Conservation (phyloP, 2,888 invertebrate species). For the Hyles lineata region DNA sequence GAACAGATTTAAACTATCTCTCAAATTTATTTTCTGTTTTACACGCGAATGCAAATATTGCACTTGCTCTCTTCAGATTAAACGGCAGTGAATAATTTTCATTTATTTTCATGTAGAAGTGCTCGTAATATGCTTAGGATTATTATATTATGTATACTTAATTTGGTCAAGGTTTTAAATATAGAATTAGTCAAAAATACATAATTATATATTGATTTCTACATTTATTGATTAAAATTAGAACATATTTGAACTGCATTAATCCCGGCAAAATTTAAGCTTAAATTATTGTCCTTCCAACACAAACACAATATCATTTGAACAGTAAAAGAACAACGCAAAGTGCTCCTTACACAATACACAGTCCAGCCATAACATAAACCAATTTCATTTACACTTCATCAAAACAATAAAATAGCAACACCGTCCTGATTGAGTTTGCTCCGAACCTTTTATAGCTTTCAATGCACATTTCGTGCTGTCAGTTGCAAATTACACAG, state of each 20-base stretch:
- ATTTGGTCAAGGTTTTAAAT: no score
- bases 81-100: background rate
- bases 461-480: slow-evolving; percentile 79
- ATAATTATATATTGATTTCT: no score
- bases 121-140: no score
- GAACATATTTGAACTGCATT: no score
- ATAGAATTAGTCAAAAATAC: no score
- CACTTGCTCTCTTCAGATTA: slow-evolving; percentile 13
- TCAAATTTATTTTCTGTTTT: slow-evolving; percentile 27
- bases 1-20: slow-evolving; percentile 48
- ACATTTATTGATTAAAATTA: no score
- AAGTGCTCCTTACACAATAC: slow-evolving; percentile 13
- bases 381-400: slow-evolving; percentile 39
- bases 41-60: slow-evolving; percentile 25
- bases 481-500: slow-evolving; percentile 80
- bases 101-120: background rate
- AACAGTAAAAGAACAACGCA: background rate
- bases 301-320: no score
- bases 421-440: slow-evolving; percentile 74
- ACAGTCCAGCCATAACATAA: slow-evolving; percentile 18
- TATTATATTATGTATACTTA: no score
- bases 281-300: no score
- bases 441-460: slow-evolving; percentile 77
- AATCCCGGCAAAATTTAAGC: no score
- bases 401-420: slow-evolving; percentile 50